Conservation (phyloP, 2,113 vertebrate species). For the Leucoraja erinaceus region DNA sequence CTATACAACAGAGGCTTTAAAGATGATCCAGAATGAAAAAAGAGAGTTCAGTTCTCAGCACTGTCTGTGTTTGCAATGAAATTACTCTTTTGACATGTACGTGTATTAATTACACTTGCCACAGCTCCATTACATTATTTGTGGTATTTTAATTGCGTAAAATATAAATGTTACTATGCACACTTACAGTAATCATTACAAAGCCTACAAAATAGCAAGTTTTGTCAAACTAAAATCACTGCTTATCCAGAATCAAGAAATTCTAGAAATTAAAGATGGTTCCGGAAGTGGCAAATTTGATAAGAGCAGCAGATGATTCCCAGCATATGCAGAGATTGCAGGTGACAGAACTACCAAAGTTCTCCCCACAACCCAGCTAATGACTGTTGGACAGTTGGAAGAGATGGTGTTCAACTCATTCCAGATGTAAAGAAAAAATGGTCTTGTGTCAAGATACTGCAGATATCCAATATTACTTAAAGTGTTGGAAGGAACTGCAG, state of each 20-base stretch:
- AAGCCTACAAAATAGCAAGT: neutral
- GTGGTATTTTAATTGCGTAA: neutral
- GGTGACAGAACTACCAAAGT: too few relatives aligned
- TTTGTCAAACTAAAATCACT: neutral
- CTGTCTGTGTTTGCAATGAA: neutral
- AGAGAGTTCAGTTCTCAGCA: neutral
- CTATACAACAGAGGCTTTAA: neutral
- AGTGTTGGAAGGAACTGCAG: too few relatives aligned
- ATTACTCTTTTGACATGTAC: neutral
- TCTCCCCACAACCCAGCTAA: too few relatives aligned
- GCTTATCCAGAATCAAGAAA: neutral
- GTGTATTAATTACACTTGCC: neutral
- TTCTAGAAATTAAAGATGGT: too few relatives aligned
- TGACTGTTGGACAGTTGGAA: neutral
- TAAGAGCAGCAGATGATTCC: too few relatives aligned
- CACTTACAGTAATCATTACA: slow-evolving; percentile 22
- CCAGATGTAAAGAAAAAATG: neutral
- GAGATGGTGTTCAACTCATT: neutral
- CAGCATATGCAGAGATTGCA: too few relatives aligned
- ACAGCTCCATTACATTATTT: neutral
- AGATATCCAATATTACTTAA: neutral
- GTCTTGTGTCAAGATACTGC: neutral
- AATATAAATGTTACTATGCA: neutral
- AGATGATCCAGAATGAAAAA: neutral
- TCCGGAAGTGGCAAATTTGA: too few relatives aligned